Evolutionary conservation across 2,797 vertebrate species (phyloP).

Genomic region (Chrysocyon brachyurus): DNA sequence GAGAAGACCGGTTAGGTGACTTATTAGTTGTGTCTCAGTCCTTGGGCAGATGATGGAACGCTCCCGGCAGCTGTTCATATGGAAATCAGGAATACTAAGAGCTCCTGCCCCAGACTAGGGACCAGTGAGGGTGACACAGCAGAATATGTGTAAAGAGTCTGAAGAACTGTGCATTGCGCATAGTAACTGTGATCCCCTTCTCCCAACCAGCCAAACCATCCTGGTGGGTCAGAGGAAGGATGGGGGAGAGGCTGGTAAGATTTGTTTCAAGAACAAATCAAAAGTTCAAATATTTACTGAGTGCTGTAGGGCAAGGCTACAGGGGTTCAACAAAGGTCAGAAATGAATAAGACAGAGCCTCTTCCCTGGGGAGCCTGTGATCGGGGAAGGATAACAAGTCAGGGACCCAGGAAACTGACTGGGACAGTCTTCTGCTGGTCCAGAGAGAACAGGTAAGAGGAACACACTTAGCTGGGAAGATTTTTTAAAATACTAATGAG

Average conservation of each 20-base stretch:
- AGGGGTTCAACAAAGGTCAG: neutral
- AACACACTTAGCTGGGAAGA: neutral
- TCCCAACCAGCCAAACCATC: neutral
- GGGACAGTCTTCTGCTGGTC: neutral
- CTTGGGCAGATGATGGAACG: neutral
- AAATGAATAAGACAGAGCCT: neutral
- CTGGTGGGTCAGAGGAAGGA: neutral
- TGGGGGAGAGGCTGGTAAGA: neutral
- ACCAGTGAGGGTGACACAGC: neutral
- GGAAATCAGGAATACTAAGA: neutral
- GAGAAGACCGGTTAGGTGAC: neutral
- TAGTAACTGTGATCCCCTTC: neutral
- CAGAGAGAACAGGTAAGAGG: neutral
- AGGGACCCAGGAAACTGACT: neutral
- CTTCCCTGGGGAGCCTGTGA: neutral
- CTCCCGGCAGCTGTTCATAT: neutral
- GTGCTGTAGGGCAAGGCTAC: neutral
- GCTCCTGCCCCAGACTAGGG: neutral
- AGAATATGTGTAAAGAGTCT: neutral
- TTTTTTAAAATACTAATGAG: neutral
- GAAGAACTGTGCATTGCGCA: neutral
- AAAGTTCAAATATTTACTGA: conserved; percentile 9
- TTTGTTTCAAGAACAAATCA: neutral
- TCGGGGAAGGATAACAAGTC: neutral
- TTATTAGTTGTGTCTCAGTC: neutral